phyloP scores from a whole-genome alignment of 1,140 invertebrate species.

The Drosophila nannoptera region DNA sequence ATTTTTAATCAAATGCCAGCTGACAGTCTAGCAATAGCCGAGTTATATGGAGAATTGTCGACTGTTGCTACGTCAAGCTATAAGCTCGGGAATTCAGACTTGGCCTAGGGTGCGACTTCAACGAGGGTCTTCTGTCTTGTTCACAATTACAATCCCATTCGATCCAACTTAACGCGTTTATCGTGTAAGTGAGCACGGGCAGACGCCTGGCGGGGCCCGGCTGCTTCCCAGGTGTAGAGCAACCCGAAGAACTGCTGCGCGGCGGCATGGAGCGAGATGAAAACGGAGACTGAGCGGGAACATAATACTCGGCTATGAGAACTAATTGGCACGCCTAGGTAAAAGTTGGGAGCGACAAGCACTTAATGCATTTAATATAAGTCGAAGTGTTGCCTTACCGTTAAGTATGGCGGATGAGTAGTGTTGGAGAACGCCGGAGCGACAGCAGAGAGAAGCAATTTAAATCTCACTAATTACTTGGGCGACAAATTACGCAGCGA shows the following conservation, averaged over 20 bases:
- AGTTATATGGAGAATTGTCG: too few relatives aligned
- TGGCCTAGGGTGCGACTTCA: too few relatives aligned
- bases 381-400: constrained; percentile 53
- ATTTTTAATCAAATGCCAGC: too few relatives aligned
- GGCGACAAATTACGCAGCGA: constrained; percentile 75
- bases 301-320: constrained; percentile 52
- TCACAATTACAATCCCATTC: constrained; percentile 63
- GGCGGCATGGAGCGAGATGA: constrained; percentile 18
- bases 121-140: too few relatives aligned
- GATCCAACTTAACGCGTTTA: constrained; percentile 59
- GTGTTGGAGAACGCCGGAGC: background rate
- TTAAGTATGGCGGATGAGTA: constrained; percentile 24
- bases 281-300: constrained; percentile 8
- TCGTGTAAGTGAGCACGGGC: constrained; percentile 33
- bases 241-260: background rate
- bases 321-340: constrained; percentile 76
- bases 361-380: constrained; percentile 77
- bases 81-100: too few relatives aligned
- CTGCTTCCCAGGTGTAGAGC: background rate
- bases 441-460: constrained; percentile 67
- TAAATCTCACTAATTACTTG: constrained; percentile 79
- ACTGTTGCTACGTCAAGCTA: too few relatives aligned
- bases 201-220: too few relatives aligned
- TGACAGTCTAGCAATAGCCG: too few relatives aligned
- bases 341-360: constrained; percentile 64